Base-by-base conservation (phyloP, 2,888 invertebrate species). In the Heteromyza rotundicornis region DNA sequence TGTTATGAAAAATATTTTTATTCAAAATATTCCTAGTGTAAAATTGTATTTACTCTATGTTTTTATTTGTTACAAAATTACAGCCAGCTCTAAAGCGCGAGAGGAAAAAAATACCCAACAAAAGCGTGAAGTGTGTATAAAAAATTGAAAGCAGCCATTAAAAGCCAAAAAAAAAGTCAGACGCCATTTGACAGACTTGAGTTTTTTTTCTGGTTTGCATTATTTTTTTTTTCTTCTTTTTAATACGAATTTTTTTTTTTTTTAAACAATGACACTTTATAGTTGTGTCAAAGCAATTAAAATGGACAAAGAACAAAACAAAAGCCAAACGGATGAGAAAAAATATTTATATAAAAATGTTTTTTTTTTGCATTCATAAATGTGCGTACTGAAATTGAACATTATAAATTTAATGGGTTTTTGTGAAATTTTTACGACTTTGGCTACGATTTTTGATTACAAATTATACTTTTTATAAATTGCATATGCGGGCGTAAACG, bases 191-290 rank as follows among this genome's bases (percentile, higher is more conserved):
- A 10, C 27, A 27, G 27, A 10, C 50, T 51, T 51, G 44, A 58
- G 47, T 58, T 59, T 64, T 59, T 58, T 59, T 55, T 57, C 60
- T 62, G 49, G 62, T n/a, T n/a, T n/a, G n/a, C n/a, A n/a, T n/a
- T n/a, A n/a, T n/a, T n/a, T 23, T 22, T 51, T 14, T 51, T 14
- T 51, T 51, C 7, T 51, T 24, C 23, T 49, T 3, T 49, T 49
- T 16, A 19, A 17, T 49, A 12, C 20, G 8, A 10, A 22, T 36
- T 52, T 17, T n/a, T 16, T 19, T 17, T 32, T 40, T 54, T 54
- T 40, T 35, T 36, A n/a, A 32, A 19, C 47, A 60, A 57, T 58
- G 23, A 16, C 1, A 66, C n/a, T 20, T 47, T 54, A 23, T 35
- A 27, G 27, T 27, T 27, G 27, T 27, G 27, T 27, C 27, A 27